These are phyloP conservation scores for Ferdinandea cuprea DNA, from an alignment of 2,888 invertebrate species.

Conservation along the genomic window DNA sequence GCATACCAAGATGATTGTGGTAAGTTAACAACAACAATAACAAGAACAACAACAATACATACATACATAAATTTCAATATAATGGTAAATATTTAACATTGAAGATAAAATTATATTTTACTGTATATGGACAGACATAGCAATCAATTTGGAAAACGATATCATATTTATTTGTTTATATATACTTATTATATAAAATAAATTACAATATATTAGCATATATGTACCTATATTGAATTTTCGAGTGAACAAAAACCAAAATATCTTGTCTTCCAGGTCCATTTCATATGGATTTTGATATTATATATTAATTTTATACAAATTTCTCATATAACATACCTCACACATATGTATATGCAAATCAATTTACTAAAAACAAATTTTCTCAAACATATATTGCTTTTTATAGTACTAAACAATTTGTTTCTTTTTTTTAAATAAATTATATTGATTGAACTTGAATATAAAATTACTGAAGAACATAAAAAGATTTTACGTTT, in stretches of 20 bases:
- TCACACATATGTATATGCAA: conserved; percentile 28
- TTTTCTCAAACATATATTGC: conserved; percentile 14
- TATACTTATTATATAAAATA: not conserved
- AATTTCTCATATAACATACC: conserved; percentile 19
- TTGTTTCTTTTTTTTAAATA: conserved; percentile 6
- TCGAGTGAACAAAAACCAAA: conserved; percentile 1
- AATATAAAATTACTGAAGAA: conserved; percentile 24
- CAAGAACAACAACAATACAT: no score
- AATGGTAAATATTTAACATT: conserved; percentile 27
- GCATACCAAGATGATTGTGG: conserved; percentile 1
- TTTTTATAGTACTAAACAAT: conserved; percentile 44
- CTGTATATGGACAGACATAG: conserved; percentile 72
- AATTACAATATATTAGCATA: conserved; percentile 1
- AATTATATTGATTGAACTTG: conserved; percentile 37
- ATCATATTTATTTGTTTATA: conserved; percentile 6
- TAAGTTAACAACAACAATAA: conserved; percentile 41
- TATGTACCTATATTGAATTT: conserved; percentile 2
- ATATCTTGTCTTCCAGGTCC: conserved; percentile 34
- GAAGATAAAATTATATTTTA: conserved; percentile 71
- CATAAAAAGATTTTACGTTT: conserved; percentile 67
- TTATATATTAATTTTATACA: not conserved
- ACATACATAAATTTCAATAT: conserved; percentile 50
- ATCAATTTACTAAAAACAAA: conserved; percentile 43
- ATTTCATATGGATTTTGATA: conserved; percentile 41
- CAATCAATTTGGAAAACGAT: conserved; percentile 70